Percentiles rank a stretch among this genome's conserved stretches.
Evolutionary conservation across 2,797 vertebrate genomes (phyloP).

Genomic region (Enteromius thamalakanensis): DNA sequence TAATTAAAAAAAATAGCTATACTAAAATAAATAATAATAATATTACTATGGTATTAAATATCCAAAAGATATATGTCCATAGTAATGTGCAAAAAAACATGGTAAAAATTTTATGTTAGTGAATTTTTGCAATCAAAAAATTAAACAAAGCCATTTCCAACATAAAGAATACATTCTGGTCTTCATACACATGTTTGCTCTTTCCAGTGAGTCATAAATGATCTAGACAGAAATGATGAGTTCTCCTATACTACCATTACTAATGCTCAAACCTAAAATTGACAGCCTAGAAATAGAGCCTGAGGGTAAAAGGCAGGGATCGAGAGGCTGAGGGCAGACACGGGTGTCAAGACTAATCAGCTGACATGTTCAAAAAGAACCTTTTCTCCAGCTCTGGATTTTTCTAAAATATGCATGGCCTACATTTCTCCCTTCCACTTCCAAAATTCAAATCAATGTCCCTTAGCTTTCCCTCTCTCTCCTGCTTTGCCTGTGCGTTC

Average conservation of each 20-base stretch:
- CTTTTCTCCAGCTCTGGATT: slow-evolving; percentile 64
- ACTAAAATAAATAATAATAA: too few species aligned
- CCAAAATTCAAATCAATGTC: slow-evolving; percentile 65
- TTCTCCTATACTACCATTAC: slow-evolving; percentile 2
- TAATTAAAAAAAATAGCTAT: background rate
- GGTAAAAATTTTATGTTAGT: background rate
- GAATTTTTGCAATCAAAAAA: slow-evolving; percentile 54
- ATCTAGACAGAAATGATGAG: background rate
- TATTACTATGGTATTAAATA: background rate
- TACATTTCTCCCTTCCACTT: slow-evolving; percentile 73
- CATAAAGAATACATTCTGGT: background rate
- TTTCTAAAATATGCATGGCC: slow-evolving; percentile 82
- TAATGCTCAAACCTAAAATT: slow-evolving; percentile 27
- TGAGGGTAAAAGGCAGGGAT: background rate
- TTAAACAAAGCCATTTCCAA: slow-evolving; percentile 9
- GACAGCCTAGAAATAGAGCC: slow-evolving; percentile 23
- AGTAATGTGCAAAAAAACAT: background rate
- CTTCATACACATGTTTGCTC: background rate
- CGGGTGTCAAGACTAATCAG: slow-evolving; percentile 44
- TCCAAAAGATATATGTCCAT: background rate
- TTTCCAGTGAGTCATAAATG: background rate
- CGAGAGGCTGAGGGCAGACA: slow-evolving; percentile 40
- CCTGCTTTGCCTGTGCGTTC: slow-evolving; percentile 34
- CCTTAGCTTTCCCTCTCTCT: slow-evolving; percentile 64
- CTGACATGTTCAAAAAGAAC: slow-evolving; percentile 41